Evolutionary conservation across 2,888 invertebrate species (phyloP).

Genomic region (Drosophila cognata): DNA sequence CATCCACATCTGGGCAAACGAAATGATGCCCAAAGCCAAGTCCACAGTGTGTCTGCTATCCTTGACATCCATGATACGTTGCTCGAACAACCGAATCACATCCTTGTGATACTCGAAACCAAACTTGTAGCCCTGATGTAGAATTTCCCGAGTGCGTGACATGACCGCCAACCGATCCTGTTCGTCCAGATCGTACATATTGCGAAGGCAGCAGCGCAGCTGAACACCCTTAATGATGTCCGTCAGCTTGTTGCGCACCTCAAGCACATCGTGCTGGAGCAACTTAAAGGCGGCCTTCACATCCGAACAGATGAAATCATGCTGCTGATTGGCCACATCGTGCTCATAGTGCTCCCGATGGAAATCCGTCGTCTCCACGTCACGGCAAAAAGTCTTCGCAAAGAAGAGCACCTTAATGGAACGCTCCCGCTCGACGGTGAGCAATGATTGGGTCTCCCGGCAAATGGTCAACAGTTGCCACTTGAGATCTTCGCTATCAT

Average conservation of each 20-base stretch:
- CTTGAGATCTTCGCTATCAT: conserved; percentile 81
- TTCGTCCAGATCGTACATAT: conserved; percentile 80
- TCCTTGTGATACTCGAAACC: conserved; percentile 91
- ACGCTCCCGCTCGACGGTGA: conserved; percentile 92
- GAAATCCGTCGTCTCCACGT: conserved; percentile 87
- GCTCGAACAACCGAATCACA: conserved; percentile 86
- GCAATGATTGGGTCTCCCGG: conserved; percentile 92
- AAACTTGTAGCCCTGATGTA: conserved; percentile 95
- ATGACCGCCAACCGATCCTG: conserved; percentile 85
- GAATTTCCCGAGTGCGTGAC: conserved; percentile 89
- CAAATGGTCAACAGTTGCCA: conserved; percentile 87
- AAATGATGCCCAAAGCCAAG: conserved; percentile 88
- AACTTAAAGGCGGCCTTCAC: conserved; percentile 88
- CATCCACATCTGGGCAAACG: conserved; percentile 95
- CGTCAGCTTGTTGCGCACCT: conserved; percentile 85
- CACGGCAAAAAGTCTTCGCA: conserved; percentile 90
- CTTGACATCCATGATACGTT: conserved; percentile 84
- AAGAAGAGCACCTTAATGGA: conserved; percentile 92
- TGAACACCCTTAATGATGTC: conserved; percentile 83
- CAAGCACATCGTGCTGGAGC: conserved; percentile 86
- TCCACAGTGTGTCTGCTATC: conserved; percentile 83
- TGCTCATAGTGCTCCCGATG: conserved; percentile 85
- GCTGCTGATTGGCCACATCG: conserved; percentile 79
- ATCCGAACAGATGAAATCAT: conserved; percentile 86
- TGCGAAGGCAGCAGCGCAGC: conserved; percentile 81